Conservation (phyloP, 2,113 vertebrate genomes). For the Coptodon bakossiorum region DNA sequence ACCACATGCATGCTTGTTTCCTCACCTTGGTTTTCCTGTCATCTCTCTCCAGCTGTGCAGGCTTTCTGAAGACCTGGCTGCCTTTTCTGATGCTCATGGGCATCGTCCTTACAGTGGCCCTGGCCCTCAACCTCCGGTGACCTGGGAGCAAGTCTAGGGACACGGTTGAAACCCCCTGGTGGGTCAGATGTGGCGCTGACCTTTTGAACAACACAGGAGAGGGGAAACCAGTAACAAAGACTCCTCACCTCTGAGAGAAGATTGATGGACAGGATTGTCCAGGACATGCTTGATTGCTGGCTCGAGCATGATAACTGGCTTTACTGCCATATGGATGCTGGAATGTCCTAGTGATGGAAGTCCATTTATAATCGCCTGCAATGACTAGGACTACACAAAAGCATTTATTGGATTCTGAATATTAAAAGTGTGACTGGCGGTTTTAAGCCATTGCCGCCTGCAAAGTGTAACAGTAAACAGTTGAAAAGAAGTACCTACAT, state of each 20-base stretch:
- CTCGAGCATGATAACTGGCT: neutral
- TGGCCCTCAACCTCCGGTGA: conserved; percentile 87
- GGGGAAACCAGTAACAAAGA: neutral
- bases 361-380: neutral
- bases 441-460: neutral
- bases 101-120: conserved; percentile 74
- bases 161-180: neutral
- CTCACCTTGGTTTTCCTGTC: neutral
- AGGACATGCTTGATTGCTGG: neutral
- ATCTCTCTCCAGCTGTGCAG: conserved; percentile 73
- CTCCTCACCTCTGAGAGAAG: neutral
- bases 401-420: neutral
- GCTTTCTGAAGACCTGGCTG: conserved; percentile 97
- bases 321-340: neutral
- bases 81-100: conserved; percentile 84
- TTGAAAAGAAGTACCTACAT: neutral
- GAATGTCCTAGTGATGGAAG: neutral
- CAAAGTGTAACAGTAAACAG: neutral
- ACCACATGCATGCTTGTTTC: neutral
- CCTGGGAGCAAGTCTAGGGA: neutral
- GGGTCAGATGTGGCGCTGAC: neutral
- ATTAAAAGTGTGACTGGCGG: neutral
- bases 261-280: neutral
- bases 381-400: neutral
- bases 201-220: neutral